Percentiles rank a stretch among this genome's conserved stretches.
phyloP scores from a whole-genome alignment of 1,140 invertebrate species.

The Macrocentrus cingulum region DNA sequence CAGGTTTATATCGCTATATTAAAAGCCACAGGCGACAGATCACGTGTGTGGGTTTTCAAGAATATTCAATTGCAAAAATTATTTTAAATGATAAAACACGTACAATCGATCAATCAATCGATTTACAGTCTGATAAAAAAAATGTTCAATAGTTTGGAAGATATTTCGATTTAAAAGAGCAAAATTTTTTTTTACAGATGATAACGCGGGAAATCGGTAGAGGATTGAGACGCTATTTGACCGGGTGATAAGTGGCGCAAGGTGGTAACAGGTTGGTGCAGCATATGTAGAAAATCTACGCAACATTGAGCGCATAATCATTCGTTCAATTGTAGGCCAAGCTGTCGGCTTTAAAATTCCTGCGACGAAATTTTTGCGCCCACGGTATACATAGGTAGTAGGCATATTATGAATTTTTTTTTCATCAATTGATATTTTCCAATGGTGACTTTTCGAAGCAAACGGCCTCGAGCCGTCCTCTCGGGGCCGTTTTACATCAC shows the following conservation, averaged over 20 bases:
- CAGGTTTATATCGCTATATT: no score
- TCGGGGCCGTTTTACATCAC: background rate
- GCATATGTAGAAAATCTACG: no score
- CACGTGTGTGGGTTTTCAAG: no score
- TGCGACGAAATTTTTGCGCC: slow-evolving; percentile 1
- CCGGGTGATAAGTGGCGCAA: background rate
- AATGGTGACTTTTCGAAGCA: background rate
- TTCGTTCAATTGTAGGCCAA: background rate
- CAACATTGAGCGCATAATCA: background rate
- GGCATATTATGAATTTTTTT: background rate
- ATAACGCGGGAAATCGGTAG: background rate
- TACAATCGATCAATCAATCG: no score
- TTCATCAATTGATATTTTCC: background rate
- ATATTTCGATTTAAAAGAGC: no score
- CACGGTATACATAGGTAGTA: background rate
- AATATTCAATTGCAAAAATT: no score
- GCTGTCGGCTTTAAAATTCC: background rate
- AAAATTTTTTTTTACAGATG: background rate
- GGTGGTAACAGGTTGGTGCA: background rate
- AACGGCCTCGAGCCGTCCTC: slow-evolving; percentile 17
- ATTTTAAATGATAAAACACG: no score
- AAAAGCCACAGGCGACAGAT: no score
- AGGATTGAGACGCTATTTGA: background rate
- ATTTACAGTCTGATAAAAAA: no score
- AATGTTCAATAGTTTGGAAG: no score